Evolutionary conservation across 1,140 invertebrate genomes (phyloP).

Genomic region (Pogonus chalceus): DNA sequence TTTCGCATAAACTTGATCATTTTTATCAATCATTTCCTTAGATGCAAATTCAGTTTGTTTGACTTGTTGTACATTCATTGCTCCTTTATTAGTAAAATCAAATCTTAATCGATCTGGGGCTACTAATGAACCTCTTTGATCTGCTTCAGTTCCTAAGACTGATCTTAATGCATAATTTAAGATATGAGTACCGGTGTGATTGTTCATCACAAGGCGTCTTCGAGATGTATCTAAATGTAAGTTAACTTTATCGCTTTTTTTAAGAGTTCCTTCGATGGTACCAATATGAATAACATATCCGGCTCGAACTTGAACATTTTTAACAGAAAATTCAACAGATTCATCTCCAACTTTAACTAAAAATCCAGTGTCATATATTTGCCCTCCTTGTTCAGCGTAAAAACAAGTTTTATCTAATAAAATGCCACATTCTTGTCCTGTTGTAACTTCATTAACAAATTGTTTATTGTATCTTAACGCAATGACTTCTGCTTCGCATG

Average conservation of each 20-base stretch:
- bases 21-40: slow-evolving; percentile 66
- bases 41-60: slow-evolving; percentile 73
- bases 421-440: slow-evolving; percentile 85
- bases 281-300: slow-evolving; percentile 95
- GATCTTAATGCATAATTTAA: slow-evolving; percentile 89
- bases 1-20: slow-evolving; percentile 83
- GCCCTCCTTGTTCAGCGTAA: slow-evolving; percentile 97
- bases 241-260: slow-evolving; percentile 77
- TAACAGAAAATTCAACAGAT: slow-evolving; percentile 83
- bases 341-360: slow-evolving; percentile 81
- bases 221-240: slow-evolving; percentile 76
- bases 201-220: slow-evolving; percentile 88
- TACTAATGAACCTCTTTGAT: slow-evolving; percentile 97
- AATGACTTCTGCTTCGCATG: slow-evolving; percentile 56
- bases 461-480: slow-evolving; percentile 65
- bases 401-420: slow-evolving; percentile 90
- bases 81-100: slow-evolving; percentile 94
- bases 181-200: slow-evolving; percentile 97
- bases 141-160: slow-evolving; percentile 81
- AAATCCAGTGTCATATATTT: slow-evolving; percentile 95
- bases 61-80: slow-evolving; percentile 79
- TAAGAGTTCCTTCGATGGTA: slow-evolving; percentile 71
- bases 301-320: slow-evolving; percentile 90
- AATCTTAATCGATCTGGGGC: slow-evolving; percentile 93
- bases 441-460: slow-evolving; percentile 76